phyloP scores from a whole-genome alignment of 2,797 vertebrate genomes.

The Acipenser ruthenus region DNA sequence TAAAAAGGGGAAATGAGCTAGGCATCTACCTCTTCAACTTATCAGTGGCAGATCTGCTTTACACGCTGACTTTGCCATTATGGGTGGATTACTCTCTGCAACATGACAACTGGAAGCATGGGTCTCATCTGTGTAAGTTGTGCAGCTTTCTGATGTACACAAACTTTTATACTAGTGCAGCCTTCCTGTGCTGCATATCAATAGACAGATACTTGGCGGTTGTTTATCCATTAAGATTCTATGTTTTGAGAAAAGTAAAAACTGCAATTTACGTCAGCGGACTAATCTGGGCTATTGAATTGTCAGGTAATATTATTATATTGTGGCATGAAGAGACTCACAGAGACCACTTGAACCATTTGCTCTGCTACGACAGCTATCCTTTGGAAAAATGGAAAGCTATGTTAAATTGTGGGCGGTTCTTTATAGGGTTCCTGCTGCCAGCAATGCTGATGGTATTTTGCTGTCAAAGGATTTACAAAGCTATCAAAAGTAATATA shows the following conservation, averaged over 20 bases:
- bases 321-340: slow-evolving; percentile 46
- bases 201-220: slow-evolving; percentile 75
- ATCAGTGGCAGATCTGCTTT: slow-evolving; percentile 73
- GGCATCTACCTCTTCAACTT: slow-evolving; percentile 78
- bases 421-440: slow-evolving; percentile 58
- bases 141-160: slow-evolving; percentile 62
- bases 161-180: slow-evolving; percentile 77
- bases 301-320: slow-evolving; percentile 55
- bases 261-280: slow-evolving; percentile 51
- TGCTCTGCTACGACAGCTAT: slow-evolving; percentile 64
- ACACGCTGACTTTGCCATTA: slow-evolving; percentile 59
- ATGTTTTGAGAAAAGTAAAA: slow-evolving; percentile 52
- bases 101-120: slow-evolving; percentile 59
- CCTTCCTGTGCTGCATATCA: slow-evolving; percentile 77
- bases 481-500: slow-evolving; percentile 61
- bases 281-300: slow-evolving; percentile 60
- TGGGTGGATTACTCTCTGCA: slow-evolving; percentile 69
- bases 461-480: slow-evolving; percentile 62
- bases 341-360: slow-evolving; percentile 24
- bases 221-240: slow-evolving; percentile 69
- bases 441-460: slow-evolving; percentile 62
- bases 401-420: slow-evolving; percentile 47
- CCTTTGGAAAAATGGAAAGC: slow-evolving; percentile 48
- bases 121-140: slow-evolving; percentile 45
- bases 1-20: slow-evolving; percentile 70